Conservation (phyloP, 37 sponge, comb jelly and placozoan species). For the Tethya wilhelma region DNA sequence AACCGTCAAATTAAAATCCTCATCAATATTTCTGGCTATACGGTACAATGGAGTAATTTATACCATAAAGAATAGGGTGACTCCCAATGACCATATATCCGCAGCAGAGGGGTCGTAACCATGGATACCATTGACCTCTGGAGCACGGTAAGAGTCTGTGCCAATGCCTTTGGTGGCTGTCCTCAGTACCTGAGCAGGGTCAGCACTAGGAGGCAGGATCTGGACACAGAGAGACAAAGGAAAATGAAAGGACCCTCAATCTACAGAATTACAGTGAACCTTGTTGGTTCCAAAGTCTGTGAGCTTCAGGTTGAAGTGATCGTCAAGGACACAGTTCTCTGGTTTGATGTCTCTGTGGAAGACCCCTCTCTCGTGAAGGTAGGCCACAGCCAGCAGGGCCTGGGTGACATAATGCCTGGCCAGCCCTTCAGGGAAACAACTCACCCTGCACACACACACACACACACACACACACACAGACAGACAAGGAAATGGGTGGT, state of each 20-base stretch:
- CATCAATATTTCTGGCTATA: no score
- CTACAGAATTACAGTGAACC: constrained; percentile 27
- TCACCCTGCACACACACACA: constrained; percentile 41
- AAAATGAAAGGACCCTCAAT: background rate
- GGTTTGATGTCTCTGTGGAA: constrained; percentile 88
- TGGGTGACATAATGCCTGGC: constrained; percentile 82
- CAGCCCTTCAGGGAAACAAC: constrained; percentile 66
- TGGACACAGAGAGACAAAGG: background rate
- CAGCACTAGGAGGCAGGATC: constrained; percentile 21
- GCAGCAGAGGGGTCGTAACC: constrained; percentile 81
- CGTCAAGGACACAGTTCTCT: constrained; percentile 83
- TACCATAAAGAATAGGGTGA: constrained; percentile 85
- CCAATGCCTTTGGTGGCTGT: constrained; percentile 72
- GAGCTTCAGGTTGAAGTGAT: constrained; percentile 75
- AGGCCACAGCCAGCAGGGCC: constrained; percentile 72
- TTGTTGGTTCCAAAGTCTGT: constrained; percentile 91
- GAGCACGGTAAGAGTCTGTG: constrained; percentile 78
- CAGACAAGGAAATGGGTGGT: no score
- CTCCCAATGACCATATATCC: constrained; percentile 80
- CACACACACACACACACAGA: no score
- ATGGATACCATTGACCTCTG: constrained; percentile 50
- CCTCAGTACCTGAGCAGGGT: constrained; percentile 51
- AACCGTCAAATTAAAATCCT: no score
- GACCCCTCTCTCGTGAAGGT: constrained; percentile 82
- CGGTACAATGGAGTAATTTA: no score